Evolutionary conservation across 2,113 vertebrate species (phyloP).

Genomic region (Microcebus griseorufus): DNA sequence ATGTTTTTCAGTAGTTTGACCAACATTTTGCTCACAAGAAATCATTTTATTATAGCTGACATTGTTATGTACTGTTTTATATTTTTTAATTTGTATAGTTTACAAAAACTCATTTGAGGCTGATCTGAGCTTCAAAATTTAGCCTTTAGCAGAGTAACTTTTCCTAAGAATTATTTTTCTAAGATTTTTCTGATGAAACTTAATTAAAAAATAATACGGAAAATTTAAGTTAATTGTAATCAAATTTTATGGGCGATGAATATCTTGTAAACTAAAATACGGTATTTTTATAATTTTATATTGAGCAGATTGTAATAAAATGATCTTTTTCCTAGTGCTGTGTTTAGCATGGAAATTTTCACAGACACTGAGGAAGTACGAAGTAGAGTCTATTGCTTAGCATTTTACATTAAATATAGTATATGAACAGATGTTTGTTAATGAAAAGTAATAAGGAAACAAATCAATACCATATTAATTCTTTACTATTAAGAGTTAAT

Average conservation of each 20-base stretch:
- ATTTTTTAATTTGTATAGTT: slow-evolving; percentile 50
- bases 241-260: neutral
- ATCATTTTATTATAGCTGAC: neutral
- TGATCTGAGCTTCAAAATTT: slow-evolving; percentile 39
- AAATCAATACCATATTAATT: slow-evolving; percentile 22
- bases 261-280: neutral
- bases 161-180: slow-evolving; percentile 34
- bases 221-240: slow-evolving; percentile 1
- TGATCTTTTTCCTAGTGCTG: neutral
- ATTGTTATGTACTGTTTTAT: slow-evolving; percentile 26
- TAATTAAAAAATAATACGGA: slow-evolving; percentile 26
- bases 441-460: neutral
- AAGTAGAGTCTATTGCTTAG: slow-evolving; percentile 23
- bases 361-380: neutral
- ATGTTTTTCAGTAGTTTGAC: slow-evolving; percentile 15
- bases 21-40: slow-evolving; percentile 22
- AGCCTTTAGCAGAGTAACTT: neutral
- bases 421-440: slow-evolving; percentile 40
- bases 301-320: neutral
- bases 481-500: slow-evolving; percentile 31
- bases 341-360: slow-evolving; percentile 10
- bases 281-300: slow-evolving; percentile 13
- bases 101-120: neutral
- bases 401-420: slow-evolving; percentile 11
- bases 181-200: slow-evolving; percentile 57